A percentile compares a stretch with the other conserved stretches of the same genome.
Conservation (phyloP, 2,888 invertebrate species). For the Melieria crassipennis region DNA sequence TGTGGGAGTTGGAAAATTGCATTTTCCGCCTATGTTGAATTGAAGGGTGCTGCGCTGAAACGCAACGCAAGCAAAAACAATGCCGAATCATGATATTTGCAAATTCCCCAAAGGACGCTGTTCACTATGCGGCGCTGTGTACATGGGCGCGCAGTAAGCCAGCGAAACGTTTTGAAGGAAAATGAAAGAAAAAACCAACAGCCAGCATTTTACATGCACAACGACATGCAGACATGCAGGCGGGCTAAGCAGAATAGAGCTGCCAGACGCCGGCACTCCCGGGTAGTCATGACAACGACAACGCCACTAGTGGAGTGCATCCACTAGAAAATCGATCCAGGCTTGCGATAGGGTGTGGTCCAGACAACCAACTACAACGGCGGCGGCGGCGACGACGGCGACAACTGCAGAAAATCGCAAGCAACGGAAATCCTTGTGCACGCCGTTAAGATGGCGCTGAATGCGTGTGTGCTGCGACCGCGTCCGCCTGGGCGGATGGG, state of each 20-base stretch:
- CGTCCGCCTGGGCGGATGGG: neutral
- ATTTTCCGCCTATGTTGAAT: slow-evolving; percentile 17
- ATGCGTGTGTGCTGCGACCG: neutral
- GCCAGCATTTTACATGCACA: neutral
- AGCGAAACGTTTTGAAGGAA: no score
- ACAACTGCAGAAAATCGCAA: slow-evolving; percentile 6
- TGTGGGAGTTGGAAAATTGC: slow-evolving; percentile 3
- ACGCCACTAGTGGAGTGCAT: slow-evolving; percentile 7
- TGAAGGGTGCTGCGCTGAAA: neutral
- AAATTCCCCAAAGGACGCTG: slow-evolving; percentile 9
- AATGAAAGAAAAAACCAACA: no score
- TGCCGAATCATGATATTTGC: slow-evolving; percentile 5
- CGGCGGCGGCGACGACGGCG: neutral
- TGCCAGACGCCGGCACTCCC: no score
- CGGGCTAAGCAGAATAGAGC: no score
- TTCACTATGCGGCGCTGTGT: neutral
- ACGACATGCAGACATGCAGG: no score
- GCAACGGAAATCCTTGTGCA: neutral
- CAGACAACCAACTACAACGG: slow-evolving; percentile 33
- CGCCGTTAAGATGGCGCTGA: neutral
- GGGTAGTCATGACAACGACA: no score
- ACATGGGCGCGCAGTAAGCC: neutral
- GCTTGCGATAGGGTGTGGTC: slow-evolving; percentile 49
- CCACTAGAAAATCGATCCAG: slow-evolving; percentile 45
- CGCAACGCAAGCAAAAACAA: neutral